Evolutionary conservation across 1,140 invertebrate species (phyloP), one percentile per base, ranked within the genome.

Genomic region (Macrobrachium rosenbergii): DNA sequence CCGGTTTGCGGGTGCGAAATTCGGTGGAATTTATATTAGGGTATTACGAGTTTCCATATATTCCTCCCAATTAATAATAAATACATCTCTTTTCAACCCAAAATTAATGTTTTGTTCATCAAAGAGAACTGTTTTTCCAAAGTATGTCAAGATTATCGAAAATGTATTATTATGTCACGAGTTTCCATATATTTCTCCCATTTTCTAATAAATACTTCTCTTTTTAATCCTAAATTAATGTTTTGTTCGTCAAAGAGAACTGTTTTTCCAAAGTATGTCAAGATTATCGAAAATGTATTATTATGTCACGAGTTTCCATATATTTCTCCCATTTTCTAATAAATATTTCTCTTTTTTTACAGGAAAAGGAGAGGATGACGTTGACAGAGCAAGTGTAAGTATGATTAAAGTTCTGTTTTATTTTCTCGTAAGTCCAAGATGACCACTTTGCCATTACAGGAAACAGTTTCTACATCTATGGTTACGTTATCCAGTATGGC

Each of bases 381-480:
- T 87, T 78, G 85, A 87, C 64, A 76, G 85, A 87, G 77, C 85
- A 43, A 87, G 78, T 76, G 85, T 87, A 58, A 87, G 85, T 87
- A 76, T 81, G 16, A 60, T 58, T n/a, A 16, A 14, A 62, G 19
- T 58, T 10, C 19, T 80, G 45, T 75, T 10, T 16, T 75, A 23
- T 37, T 75, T 73, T 23, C 12, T 75, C 23, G 1, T 75, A 75
- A 37, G 17, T 75, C 17, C 11, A 19, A 45, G 23, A 45, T 75
- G 17, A 28, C 5, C 12, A 14, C 7, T 28, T 75, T 14, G 72
- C 45, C n/a, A 19, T 17, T 77, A 58, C 59, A 77, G 45, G 73
- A 21, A 6, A 52, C 28, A 72, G 67, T n/a, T 3, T 72, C 21
- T 72, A 37, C 37, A 45, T 75, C 14, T 28, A 16, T 75, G 7